phyloP scores from a whole-genome alignment of 2,113 vertebrate genomes.

The Lampris incognitus region DNA sequence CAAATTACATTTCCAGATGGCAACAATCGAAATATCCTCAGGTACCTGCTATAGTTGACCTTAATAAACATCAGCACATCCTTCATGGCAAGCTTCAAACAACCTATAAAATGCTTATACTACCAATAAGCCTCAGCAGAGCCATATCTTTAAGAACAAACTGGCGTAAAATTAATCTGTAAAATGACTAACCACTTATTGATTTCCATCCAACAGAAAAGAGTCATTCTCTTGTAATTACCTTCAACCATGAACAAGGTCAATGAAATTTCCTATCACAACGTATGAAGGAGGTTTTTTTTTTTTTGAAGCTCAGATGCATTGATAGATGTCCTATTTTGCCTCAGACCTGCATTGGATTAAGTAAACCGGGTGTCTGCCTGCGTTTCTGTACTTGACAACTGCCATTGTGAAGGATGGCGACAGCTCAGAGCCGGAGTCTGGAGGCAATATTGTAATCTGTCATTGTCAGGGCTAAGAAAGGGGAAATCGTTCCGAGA shows the following conservation, averaged over 20 bases:
- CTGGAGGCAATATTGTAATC: slow-evolving; percentile 68
- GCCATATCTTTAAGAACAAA: neutral
- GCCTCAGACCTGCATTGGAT: slow-evolving; percentile 30
- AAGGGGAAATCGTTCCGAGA: slow-evolving; percentile 67
- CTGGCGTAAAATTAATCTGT: neutral
- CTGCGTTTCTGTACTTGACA: slow-evolving; percentile 67
- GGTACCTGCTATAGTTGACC: too few relatives aligned
- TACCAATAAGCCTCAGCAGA: slow-evolving; percentile 1
- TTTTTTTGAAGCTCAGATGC: neutral
- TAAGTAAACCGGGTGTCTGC: slow-evolving; percentile 25
- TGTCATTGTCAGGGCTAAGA: slow-evolving; percentile 63
- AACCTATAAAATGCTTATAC: neutral
- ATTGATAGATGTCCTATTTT: slow-evolving; percentile 57
- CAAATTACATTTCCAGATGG: neutral
- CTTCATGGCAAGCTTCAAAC: slow-evolving; percentile 13
- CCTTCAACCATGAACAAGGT: neutral
- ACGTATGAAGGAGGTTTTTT: neutral
- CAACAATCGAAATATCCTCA: neutral
- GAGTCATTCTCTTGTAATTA: neutral
- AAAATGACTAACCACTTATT: slow-evolving; percentile 9
- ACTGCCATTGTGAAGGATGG: slow-evolving; percentile 68
- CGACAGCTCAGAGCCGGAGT: slow-evolving; percentile 39
- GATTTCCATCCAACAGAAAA: slow-evolving; percentile 5
- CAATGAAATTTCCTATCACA: neutral
- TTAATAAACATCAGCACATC: too few relatives aligned